phyloP scores from a whole-genome alignment of 1,140 invertebrate species.

The Conus ventricosus region DNA sequence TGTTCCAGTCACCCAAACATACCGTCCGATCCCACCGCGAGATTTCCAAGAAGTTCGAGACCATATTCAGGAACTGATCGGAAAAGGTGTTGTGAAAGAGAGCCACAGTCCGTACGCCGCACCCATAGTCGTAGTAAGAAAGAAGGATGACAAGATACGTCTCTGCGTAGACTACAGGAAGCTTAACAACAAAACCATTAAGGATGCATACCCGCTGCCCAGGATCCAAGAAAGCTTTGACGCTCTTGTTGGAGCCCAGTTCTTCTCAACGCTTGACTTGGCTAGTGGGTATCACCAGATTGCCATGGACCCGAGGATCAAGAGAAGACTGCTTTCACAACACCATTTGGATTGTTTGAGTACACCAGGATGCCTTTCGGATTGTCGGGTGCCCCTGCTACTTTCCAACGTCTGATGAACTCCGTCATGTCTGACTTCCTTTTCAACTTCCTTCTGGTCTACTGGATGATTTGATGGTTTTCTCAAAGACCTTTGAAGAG shows the following conservation, averaged over 20 bases:
- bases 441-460: slow-evolving; percentile 7
- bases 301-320: not conserved
- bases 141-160: no score
- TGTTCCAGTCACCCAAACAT: no score
- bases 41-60: slow-evolving; percentile 6
- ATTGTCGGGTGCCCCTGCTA: slow-evolving; percentile 53
- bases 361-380: slow-evolving; percentile 56
- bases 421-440: not conserved
- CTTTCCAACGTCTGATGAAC: slow-evolving; percentile 62
- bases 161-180: no score
- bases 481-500: slow-evolving; percentile 7
- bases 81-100: no score
- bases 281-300: no score
- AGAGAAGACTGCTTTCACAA: slow-evolving; percentile 44
- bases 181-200: not conserved
- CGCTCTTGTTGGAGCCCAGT: not conserved
- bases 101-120: no score
- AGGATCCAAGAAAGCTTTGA: no score
- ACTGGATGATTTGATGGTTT: not conserved
- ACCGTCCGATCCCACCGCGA: no score
- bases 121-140: no score
- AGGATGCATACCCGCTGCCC: no score
- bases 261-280: no score
- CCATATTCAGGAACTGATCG: not conserved
- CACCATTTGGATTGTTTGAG: slow-evolving; percentile 38